These are phyloP conservation scores for Hetaerina titia DNA, from an alignment of 2,888 invertebrate genomes.

Conservation along the genomic window DNA sequence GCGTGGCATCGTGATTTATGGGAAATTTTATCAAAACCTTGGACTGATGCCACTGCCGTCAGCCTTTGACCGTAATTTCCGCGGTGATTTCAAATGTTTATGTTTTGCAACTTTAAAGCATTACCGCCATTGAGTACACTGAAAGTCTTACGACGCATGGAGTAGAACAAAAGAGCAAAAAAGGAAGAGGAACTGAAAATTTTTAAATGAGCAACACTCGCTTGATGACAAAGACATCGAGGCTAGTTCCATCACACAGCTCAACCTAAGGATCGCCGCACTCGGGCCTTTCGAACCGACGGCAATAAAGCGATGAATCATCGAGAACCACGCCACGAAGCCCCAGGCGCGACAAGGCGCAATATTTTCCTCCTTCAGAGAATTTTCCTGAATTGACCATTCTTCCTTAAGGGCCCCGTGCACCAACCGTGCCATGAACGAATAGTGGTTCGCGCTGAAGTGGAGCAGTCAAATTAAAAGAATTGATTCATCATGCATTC, in stretches of 20 bases:
- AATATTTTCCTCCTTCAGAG: neutral
- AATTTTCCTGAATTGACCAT: neutral
- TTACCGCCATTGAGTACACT: neutral
- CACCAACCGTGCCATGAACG: neutral
- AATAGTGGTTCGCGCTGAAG: neutral
- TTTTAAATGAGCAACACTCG: neutral
- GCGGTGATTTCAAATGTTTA: neutral
- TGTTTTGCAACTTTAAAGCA: neutral
- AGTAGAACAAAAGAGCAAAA: neutral
- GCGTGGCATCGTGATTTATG: neutral
- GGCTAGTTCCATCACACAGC: neutral
- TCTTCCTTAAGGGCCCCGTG: neutral
- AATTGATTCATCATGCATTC: neutral
- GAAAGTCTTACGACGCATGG: neutral
- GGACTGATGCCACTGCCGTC: neutral
- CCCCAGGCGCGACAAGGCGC: neutral
- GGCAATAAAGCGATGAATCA: conserved; percentile 13
- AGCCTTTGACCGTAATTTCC: neutral
- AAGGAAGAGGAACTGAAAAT: neutral
- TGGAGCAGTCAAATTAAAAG: neutral
- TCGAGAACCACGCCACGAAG: neutral
- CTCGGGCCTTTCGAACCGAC: neutral
- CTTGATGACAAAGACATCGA: neutral
- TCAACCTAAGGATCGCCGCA: neutral
- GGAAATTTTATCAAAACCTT: neutral